Base-by-base conservation (phyloP, 2,113 vertebrate genomes). In the Clupea harengus region DNA sequence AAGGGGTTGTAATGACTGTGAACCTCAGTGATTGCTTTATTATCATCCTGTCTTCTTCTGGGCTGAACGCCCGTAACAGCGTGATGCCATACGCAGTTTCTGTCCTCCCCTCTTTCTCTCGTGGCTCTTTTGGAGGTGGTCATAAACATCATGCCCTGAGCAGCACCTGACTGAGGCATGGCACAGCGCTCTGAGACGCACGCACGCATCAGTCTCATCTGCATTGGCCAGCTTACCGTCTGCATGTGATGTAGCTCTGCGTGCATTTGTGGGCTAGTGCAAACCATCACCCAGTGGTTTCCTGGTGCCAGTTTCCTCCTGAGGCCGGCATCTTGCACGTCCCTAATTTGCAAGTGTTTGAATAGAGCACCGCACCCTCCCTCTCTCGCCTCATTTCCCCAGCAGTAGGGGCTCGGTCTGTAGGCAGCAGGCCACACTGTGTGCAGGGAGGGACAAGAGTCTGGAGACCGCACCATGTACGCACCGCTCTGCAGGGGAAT, bases 311-410 rank as follows among this genome's bases (percentile, higher is more conserved):
- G 87, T 88, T 91, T 92, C 89, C 92, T 91, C 84, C 81, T 91
- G 81, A 4, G 83, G 86, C 83, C 87, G 50, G 67, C 28, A 85
- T 88, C 45, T 89, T 87, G 85, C 87, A 85, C 88, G 83, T 82
- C 87, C 91, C 57, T 45, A 75, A 86, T 89, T 88, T 90, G 88
- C 85, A 87, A 60, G 84, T 32, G 54, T 92, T 90, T 92, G 89
- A 91, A 90, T 88, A 86, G 83, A 47, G n/a, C 13, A 84, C 85
- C 89, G 91, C 87, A 91, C 87, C 89, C 88, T 83, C 87, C 6
- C 0, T 10, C 72, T 72, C 44, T 67, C 28, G 5, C 32, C 82
- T 64, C 7, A 10, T 45, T 84, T 44, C 50, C 83, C 39, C 28
- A 17, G 72, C 1, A 15, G 72, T 18, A 78, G 15, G 64, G 72